These are phyloP conservation scores for Silurus glanis DNA, from an alignment of 2,113 vertebrate species.

Conservation along the genomic window DNA sequence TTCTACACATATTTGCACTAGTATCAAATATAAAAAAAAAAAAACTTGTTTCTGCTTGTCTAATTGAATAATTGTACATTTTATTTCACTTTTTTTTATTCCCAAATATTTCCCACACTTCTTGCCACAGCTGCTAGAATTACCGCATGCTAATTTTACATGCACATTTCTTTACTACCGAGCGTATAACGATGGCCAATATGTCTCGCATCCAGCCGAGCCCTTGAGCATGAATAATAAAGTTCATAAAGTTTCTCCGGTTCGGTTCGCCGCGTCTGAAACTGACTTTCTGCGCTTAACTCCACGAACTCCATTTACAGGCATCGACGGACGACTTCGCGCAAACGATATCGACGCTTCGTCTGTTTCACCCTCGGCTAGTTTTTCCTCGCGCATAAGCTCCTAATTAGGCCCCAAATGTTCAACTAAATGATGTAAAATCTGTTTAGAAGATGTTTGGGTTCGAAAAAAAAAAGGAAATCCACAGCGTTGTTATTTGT, in stretches of 20 bases:
- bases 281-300: background rate
- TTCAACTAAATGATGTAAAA: slow-evolving; percentile 25
- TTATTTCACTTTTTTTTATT: background rate
- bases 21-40: too few relatives aligned
- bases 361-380: slow-evolving; percentile 33
- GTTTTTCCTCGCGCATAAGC: slow-evolving; percentile 6
- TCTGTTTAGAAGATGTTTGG: slow-evolving; percentile 1
- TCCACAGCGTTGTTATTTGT: slow-evolving; percentile 24
- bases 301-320: background rate
- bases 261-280: background rate
- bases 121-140: background rate
- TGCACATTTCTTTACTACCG: background rate
- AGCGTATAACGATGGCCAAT: background rate
- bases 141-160: background rate
- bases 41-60: background rate
- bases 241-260: background rate
- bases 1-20: background rate
- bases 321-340: background rate
- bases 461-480: slow-evolving; percentile 18
- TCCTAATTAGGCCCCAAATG: slow-evolving; percentile 38
- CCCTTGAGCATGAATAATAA: slow-evolving; percentile 14
- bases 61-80: background rate
- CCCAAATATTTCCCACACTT: background rate
- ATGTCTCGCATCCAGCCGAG: background rate
- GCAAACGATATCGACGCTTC: slow-evolving; percentile 17